Evolutionary conservation across 2,888 invertebrate genomes (phyloP).

Genomic region (Polydrusus cervinus): DNA sequence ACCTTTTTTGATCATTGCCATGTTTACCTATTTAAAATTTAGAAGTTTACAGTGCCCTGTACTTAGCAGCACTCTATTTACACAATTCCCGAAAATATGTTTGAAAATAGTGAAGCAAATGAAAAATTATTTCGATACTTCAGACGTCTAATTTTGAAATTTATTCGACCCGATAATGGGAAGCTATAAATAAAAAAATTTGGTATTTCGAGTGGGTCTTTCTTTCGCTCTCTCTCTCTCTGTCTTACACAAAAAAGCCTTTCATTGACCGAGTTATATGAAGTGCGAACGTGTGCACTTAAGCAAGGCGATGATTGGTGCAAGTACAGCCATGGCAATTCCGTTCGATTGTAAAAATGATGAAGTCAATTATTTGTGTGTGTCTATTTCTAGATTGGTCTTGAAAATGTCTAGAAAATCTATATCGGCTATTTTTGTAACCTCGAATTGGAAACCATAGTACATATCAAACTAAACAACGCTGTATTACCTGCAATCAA

Average conservation of each 20-base stretch:
- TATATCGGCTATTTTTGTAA: neutral
- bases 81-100: conserved; percentile 61
- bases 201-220: conserved; percentile 50
- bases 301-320: conserved; percentile 45
- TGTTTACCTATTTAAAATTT: conserved; percentile 58
- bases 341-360: conserved; percentile 19
- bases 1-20: conserved; percentile 45
- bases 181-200: conserved; percentile 60
- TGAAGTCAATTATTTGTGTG: neutral
- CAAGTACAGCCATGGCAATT: conserved; percentile 18
- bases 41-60: conserved; percentile 60
- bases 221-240: neutral
- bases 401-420: neutral
- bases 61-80: conserved; percentile 66
- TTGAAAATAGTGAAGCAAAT: conserved; percentile 59
- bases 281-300: conserved; percentile 64
- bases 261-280: conserved; percentile 61
- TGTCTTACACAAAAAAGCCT: conserved; percentile 54
- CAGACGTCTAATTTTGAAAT: conserved; percentile 45
- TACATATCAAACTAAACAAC: no score
- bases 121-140: conserved; percentile 62
- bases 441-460: neutral
- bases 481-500: no score
- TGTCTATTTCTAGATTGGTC: conserved; percentile 13
- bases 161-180: conserved; percentile 54